Conservation (phyloP, 2,888 invertebrate species). For the Acanthosepion pharaonis region DNA sequence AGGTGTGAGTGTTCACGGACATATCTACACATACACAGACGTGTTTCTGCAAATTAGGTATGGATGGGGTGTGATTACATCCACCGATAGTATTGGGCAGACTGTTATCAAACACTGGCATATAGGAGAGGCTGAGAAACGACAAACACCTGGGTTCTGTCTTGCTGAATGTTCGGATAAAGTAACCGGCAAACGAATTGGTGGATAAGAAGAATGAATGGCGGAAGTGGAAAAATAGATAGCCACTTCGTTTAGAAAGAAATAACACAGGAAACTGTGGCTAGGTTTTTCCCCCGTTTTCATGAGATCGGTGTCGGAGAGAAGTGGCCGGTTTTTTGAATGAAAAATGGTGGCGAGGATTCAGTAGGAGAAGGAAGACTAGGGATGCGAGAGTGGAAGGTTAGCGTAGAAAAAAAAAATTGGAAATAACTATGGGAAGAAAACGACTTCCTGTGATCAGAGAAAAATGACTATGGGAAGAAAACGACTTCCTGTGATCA, state of each 20-base stretch:
- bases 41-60: too few species aligned
- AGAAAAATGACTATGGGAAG: too few species aligned
- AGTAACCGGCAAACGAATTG: background rate
- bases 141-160: background rate
- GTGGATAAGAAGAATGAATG: background rate
- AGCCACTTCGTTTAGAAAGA: background rate
- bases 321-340: background rate
- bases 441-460: too few species aligned
- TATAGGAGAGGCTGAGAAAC: background rate
- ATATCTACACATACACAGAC: too few species aligned
- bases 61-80: background rate
- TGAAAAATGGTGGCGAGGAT: too few species aligned
- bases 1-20: too few species aligned
- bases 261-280: background rate
- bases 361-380: too few species aligned
- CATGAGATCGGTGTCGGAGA: background rate
- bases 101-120: background rate
- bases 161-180: background rate
- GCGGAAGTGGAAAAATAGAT: background rate
- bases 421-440: too few species aligned
- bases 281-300: background rate
- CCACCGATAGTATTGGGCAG: background rate
- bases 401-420: too few species aligned
- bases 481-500: too few species aligned
- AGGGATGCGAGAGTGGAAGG: too few species aligned